These are phyloP conservation scores for Syndactyla subalaris DNA, from an alignment of 2,797 vertebrate species.

Conservation along the genomic window DNA sequence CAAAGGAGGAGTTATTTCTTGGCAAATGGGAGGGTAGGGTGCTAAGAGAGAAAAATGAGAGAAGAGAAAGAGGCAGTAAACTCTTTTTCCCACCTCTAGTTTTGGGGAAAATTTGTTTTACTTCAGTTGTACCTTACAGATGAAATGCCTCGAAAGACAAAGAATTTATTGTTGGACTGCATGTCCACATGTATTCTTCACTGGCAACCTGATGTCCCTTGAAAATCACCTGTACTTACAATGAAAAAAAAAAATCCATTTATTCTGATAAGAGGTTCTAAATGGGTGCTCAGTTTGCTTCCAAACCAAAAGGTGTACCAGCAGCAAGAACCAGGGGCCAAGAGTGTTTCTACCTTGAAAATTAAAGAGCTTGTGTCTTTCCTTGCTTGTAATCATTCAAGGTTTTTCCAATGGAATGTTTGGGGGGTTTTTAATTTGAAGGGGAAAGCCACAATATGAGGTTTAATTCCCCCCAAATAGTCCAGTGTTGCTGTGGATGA, in stretches of 20 bases:
- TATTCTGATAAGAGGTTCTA: neutral
- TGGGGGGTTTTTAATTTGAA: slow-evolving; percentile 45
- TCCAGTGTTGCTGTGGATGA: slow-evolving; percentile 16
- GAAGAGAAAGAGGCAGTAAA: neutral
- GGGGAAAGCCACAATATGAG: slow-evolving; percentile 35
- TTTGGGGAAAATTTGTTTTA: neutral
- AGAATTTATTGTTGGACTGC: neutral
- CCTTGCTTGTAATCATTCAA: neutral
- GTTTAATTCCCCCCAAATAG: slow-evolving; percentile 41
- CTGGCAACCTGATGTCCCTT: neutral
- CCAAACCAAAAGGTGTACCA: neutral
- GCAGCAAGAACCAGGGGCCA: neutral
- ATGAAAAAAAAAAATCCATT: neutral
- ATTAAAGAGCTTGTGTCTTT: neutral
- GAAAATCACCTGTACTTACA: neutral
- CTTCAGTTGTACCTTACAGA: neutral
- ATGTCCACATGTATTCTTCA: neutral
- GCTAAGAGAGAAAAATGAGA: neutral
- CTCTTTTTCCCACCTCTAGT: neutral
- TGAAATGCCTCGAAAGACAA: neutral
- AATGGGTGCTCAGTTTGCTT: neutral
- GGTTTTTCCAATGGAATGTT: slow-evolving; percentile 59
- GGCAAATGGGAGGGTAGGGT: neutral
- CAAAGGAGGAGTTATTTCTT: neutral
- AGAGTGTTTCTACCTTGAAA: neutral